Evolutionary conservation across 2,797 vertebrate species (phyloP).

Genomic region (Heteromormyrus szaboi): DNA sequence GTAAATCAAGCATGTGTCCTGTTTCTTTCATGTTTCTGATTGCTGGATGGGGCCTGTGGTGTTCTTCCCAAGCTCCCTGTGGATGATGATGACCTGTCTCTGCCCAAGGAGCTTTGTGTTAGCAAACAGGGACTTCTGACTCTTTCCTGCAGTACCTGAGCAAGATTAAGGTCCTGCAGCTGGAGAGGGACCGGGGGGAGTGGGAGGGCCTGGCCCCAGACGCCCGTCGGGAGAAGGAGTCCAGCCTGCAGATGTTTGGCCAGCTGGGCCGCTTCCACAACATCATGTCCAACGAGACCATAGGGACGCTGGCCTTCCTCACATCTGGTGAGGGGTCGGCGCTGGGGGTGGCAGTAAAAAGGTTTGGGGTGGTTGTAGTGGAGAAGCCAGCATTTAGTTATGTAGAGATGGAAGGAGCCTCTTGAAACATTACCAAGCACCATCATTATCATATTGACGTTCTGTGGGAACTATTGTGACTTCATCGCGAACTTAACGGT

Average conservation of each 20-base stretch:
- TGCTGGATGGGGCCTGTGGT: not conserved
- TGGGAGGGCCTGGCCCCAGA: conserved; percentile 83
- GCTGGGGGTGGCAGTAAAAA: not conserved
- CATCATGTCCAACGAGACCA: conserved; percentile 98
- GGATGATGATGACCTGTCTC: not conserved
- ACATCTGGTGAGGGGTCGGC: conserved; percentile 76
- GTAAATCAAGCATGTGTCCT: not conserved
- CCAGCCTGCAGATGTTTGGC: conserved; percentile 92
- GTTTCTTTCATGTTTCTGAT: not conserved
- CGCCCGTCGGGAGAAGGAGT: conserved; percentile 85
- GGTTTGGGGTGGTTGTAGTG: not conserved
- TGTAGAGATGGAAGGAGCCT: not conserved
- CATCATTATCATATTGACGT: not conserved
- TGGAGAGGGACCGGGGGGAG: conserved; percentile 87
- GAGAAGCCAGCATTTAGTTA: not conserved
- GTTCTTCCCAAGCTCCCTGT: not conserved
- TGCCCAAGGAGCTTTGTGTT: not conserved
- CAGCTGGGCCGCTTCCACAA: conserved; percentile 97
- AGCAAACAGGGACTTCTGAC: not conserved
- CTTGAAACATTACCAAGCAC: not conserved
- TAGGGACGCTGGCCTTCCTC: conserved; percentile 91
- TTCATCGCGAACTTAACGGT: not conserved
- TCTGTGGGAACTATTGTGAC: not conserved
- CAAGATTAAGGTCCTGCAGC: conserved; percentile 95
- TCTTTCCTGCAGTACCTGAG: conserved; percentile 77